phyloP scores from a whole-genome alignment of 2,888 invertebrate species.

The Megalurothrips usitatus region DNA sequence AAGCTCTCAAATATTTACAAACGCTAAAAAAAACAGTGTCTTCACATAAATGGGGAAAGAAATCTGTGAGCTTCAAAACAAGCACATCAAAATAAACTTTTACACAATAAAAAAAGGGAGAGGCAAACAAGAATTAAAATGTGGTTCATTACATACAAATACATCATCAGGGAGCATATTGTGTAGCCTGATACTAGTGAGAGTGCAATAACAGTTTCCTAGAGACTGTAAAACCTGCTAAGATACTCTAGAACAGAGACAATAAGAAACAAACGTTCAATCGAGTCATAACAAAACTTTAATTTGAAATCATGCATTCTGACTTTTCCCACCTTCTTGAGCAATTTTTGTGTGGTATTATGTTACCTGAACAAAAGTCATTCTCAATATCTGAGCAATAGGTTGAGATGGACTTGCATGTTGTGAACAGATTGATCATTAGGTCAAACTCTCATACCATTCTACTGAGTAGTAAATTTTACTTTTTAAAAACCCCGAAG shows the following conservation, averaged over 20 bases:
- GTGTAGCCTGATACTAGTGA: too few species aligned
- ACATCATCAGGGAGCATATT: too few species aligned
- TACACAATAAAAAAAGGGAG: too few species aligned
- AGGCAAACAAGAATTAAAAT: too few species aligned
- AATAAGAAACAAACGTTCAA: background rate
- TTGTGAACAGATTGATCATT: background rate
- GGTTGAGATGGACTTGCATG: background rate
- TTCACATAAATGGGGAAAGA: background rate
- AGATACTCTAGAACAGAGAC: background rate
- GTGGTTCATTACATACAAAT: too few species aligned
- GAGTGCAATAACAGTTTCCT: too few species aligned
- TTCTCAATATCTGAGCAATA: background rate
- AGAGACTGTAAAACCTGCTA: too few species aligned
- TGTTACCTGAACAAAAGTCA: background rate
- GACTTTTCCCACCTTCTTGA: background rate
- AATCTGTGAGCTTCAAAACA: background rate
- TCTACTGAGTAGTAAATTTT: too few species aligned
- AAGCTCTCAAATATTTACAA: constrained; percentile 5
- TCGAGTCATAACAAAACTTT: background rate
- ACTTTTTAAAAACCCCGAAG: background rate
- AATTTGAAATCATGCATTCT: background rate
- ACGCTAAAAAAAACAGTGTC: background rate
- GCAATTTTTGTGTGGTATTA: background rate
- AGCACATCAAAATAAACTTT: background rate
- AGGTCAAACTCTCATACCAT: too few species aligned